Base-by-base conservation (phyloP, 2,113 vertebrate genomes). In the Arothron firmamentum region DNA sequence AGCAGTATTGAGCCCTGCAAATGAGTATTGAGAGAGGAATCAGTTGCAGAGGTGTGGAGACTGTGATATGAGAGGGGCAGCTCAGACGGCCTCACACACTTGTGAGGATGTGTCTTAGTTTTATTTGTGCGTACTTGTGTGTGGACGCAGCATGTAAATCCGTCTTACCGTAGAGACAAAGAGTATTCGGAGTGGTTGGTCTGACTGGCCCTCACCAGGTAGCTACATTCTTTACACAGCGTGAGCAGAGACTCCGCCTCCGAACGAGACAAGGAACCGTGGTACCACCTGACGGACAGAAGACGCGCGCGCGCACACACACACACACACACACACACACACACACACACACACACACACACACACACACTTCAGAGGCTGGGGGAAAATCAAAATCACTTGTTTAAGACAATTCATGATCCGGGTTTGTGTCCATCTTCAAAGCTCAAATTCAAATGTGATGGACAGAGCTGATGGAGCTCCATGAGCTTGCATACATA, bases 141-240 rank as follows among this genome's bases (percentile, higher is more conserved):
- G 46, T 43, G 59, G 58, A 38, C 15, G 41, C 41, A 57, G 41
- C 52, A 38, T 49, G 43, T 54, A 17, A 42, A 4, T 1, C 1
- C 23, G 25, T 62, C 66, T 54, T 81, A 90, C 90, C 88, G 79
- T 50, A 98, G 78, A 49, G 96, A 97, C 63, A 98, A 91, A 47
- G 94, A 96, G 87, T 93, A 97, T 83, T 98, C 94, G 0, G 91
- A 90, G 72, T 93, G 94, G 91, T 91, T 95, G 65, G 91, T 94
- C 80, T 98, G 93, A 77, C 96, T 98, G 66, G 92, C 96, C 75
- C 96, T 93, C 79, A 98, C 95, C 81, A 98, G 92, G 88, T 98
- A 98, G 88, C 96, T 98, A 71, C 95, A 97, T 83, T 98, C 96
- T 87, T 97, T 98, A 88, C 96, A 97, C 55, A 98, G 90, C 16